Base-by-base conservation (phyloP, 2,888 invertebrate species). In the Eristalis intricaria region DNA sequence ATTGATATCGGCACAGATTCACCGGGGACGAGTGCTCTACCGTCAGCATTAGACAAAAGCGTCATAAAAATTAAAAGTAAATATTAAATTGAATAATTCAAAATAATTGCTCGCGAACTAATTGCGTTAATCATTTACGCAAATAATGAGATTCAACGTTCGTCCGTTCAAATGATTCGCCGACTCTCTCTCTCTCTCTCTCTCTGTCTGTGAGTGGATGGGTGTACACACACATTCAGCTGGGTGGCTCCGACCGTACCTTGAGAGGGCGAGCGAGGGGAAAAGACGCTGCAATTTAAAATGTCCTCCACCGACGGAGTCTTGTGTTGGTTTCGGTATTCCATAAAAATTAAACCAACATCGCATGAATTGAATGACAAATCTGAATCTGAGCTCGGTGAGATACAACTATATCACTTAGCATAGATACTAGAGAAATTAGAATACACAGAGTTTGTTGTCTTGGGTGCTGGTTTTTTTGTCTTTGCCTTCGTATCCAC, bases 71-170 rank as follows among this genome's bases (percentile, higher is more conserved):
- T 82, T 82, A 91, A 91, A 91, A 91, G 91, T 91, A 91, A 92
- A 92, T 90, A 90, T 90, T 91, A 92, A 92, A 92, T 92, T 92
- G 92, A 92, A 92, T 92, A 92, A 92, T 92, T 92, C 91, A 91
- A 91, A 92, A 91, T 92, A 92, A 92, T 92, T 92, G 87, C 87
- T 87, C 79, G 87, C 83, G 88, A 81, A 88, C 87, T 89, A 89
- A 89, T 89, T 89, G 89, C 80, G 88, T 89, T 89, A 89, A 89
- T 87, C 87, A 89, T 88, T 89, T 89, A 89, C 88, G 88, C 87
- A 82, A 84, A 89, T 88, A 89, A 88, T 85, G 84, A 84, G 88
- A 87, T 88, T 83, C 88, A 84, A 79, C 71, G 69, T 69, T 70
- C 38, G 64, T 71, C 61, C 38, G 50, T 71, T 74, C 32, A 11